Conservation (phyloP, 2,888 invertebrate genomes). For the Sipha maydis region DNA sequence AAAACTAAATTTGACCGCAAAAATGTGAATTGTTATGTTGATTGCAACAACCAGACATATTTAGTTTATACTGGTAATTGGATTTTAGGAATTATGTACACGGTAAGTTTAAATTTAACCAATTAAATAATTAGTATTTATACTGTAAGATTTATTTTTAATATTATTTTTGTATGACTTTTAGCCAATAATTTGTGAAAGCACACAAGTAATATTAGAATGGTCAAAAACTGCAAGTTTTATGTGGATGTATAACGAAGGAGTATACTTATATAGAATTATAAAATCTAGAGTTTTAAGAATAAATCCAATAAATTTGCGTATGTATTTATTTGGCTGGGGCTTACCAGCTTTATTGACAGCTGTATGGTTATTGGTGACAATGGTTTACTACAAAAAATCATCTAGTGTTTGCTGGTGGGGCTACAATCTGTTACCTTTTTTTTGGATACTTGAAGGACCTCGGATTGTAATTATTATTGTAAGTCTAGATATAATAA, state of each 20-base stretch:
- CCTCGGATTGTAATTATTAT: slow-evolving; percentile 82
- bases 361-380: slow-evolving; percentile 72
- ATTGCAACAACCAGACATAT: slow-evolving; percentile 50
- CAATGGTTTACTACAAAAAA: slow-evolving; percentile 70
- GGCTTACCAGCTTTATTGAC: slow-evolving; percentile 78
- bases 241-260: slow-evolving; percentile 98
- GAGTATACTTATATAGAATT: slow-evolving; percentile 81
- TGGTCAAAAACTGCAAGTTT: slow-evolving; percentile 91
- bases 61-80: slow-evolving; percentile 17
- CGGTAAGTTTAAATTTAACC: slow-evolving; percentile 43
- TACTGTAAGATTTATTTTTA: neutral
- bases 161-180: slow-evolving; percentile 28
- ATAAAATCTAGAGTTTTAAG: slow-evolving; percentile 58
- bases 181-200: slow-evolving; percentile 84
- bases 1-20: slow-evolving; percentile 37
- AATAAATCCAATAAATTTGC: slow-evolving; percentile 55
- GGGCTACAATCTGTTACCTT: slow-evolving; percentile 81
- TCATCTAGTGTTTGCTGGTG: slow-evolving; percentile 78
- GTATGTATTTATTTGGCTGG: slow-evolving; percentile 73
- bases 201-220: slow-evolving; percentile 82
- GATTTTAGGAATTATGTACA: slow-evolving; percentile 49
- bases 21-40: slow-evolving; percentile 43
- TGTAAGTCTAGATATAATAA: slow-evolving; percentile 71
- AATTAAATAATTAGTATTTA: neutral
- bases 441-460: slow-evolving; percentile 92